Conservation (phyloP, 2,113 vertebrate genomes). For the Bujurquina vittata region DNA sequence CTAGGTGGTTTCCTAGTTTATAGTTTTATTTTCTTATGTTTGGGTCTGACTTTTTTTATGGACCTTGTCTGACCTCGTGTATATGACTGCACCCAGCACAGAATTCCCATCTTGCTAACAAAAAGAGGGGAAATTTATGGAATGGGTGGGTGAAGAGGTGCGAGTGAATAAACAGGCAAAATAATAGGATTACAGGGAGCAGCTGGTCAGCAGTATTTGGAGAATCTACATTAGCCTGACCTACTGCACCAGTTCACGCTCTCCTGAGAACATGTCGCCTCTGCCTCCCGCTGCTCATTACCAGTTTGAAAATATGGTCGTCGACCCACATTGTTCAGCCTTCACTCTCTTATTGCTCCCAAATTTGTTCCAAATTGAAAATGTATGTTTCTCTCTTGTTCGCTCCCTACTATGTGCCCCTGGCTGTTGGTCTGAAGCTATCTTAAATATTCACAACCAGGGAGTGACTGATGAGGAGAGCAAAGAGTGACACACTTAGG, state of each 20-base stretch:
- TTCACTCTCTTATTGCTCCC: not conserved
- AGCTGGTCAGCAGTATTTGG: slow-evolving; percentile 1
- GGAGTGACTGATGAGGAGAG: slow-evolving; percentile 22
- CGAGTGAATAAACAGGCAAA: not conserved
- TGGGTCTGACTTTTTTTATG: not conserved
- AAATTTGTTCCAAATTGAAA: slow-evolving; percentile 22
- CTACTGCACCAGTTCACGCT: slow-evolving; percentile 24
- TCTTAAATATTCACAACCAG: slow-evolving; percentile 64
- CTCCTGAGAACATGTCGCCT: slow-evolving; percentile 9
- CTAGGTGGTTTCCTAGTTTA: not conserved
- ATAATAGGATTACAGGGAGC: not conserved
- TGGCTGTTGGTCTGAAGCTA: slow-evolving; percentile 43
- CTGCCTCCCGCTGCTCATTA: slow-evolving; percentile 4
- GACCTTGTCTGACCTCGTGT: not conserved
- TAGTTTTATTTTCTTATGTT: not conserved
- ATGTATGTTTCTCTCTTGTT: not conserved
- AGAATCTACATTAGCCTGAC: slow-evolving; percentile 2
- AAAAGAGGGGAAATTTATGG: not conserved
- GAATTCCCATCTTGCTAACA: not conserved
- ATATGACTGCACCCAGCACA: fast-evolving
- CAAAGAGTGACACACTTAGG: slow-evolving; percentile 16
- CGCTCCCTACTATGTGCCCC: not conserved
- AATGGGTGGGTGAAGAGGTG: not conserved
- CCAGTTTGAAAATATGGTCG: not conserved
- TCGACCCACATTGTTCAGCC: slow-evolving; percentile 8